phyloP scores from a whole-genome alignment of 2,113 vertebrate genomes.

The Paramormyrops kingsleyae region DNA sequence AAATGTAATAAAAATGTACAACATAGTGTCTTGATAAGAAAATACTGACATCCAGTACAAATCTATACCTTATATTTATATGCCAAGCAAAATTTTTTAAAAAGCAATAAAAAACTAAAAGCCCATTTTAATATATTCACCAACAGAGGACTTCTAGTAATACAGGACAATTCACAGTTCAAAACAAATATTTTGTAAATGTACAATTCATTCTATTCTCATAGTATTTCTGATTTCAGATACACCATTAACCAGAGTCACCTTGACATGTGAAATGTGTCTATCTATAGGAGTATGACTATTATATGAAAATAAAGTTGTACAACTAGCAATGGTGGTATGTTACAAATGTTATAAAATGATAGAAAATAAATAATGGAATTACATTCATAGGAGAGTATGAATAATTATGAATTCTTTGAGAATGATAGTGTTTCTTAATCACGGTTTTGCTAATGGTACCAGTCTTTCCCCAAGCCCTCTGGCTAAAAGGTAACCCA shows the following conservation, averaged over 20 bases:
- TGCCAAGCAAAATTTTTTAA: slow-evolving; percentile 54
- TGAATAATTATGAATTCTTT: slow-evolving; percentile 55
- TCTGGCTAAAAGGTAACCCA: background rate
- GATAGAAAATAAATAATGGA: slow-evolving; percentile 60
- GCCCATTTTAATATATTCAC: slow-evolving; percentile 37
- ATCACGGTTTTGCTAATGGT: background rate
- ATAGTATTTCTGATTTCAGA: slow-evolving; percentile 11
- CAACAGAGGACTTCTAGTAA: slow-evolving; percentile 35
- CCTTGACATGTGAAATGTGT: slow-evolving; percentile 27
- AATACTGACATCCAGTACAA: slow-evolving; percentile 72
- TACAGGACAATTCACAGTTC: slow-evolving; percentile 60
- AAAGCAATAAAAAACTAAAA: slow-evolving; percentile 30
- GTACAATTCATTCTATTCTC: slow-evolving; percentile 2
- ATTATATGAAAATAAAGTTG: slow-evolving; percentile 24
- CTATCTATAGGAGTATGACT: slow-evolving; percentile 9
- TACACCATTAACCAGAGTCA: slow-evolving; percentile 24
- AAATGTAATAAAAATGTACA: slow-evolving; percentile 61
- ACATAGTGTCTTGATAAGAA: slow-evolving; percentile 59
- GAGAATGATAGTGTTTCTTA: slow-evolving; percentile 34
- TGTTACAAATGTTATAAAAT: slow-evolving; percentile 26
- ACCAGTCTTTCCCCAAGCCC: background rate
- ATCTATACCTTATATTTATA: slow-evolving; percentile 65
- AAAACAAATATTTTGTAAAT: slow-evolving; percentile 36
- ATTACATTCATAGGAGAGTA: slow-evolving; percentile 57
- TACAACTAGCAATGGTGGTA: slow-evolving; percentile 34